Conservation (phyloP, 2,888 invertebrate species). For the Rhabditophanes sp. region DNA sequence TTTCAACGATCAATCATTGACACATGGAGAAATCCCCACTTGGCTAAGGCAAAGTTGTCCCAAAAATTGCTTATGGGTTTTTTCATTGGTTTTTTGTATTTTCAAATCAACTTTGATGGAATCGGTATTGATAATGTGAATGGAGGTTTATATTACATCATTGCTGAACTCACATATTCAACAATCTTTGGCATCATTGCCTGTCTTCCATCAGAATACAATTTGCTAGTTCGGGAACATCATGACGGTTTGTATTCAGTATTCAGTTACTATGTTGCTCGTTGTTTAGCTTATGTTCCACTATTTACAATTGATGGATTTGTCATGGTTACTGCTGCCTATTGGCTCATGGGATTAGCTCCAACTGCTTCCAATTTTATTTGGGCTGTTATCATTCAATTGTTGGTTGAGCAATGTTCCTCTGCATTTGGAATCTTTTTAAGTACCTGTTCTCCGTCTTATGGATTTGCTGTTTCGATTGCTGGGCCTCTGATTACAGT, state of each 20-base stretch:
- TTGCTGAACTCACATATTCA: conserved; percentile 79
- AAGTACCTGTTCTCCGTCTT: conserved; percentile 31
- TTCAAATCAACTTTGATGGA: conserved; percentile 59
- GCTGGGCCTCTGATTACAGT: conserved; percentile 39
- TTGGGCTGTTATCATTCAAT: conserved; percentile 1
- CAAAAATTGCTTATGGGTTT: conserved; percentile 42
- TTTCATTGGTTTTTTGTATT: conserved; percentile 70
- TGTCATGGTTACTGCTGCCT: conserved; percentile 65
- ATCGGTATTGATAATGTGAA: conserved; percentile 85
- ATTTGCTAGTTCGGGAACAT: conserved; percentile 73
- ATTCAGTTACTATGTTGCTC: conserved; percentile 30
- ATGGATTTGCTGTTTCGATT: conserved; percentile 28
- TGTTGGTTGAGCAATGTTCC: conserved; percentile 26
- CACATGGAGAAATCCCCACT: conserved; percentile 34
- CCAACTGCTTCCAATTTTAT: conserved; percentile 7
- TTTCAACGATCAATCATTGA: conserved; percentile 25
- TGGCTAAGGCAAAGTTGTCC: conserved; percentile 34
- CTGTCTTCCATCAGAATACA: conserved; percentile 72
- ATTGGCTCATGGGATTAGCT: conserved; percentile 64
- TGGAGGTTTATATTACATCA: conserved; percentile 72
- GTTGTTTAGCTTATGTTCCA: conserved; percentile 49
- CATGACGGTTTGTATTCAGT: conserved; percentile 73
- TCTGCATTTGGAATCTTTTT: conserved; percentile 36
- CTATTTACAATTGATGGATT: conserved; percentile 67
- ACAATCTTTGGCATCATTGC: conserved; percentile 77